These are phyloP conservation scores for Dryomyza anilis DNA, from an alignment of 2,888 invertebrate genomes.

Conservation along the genomic window DNA sequence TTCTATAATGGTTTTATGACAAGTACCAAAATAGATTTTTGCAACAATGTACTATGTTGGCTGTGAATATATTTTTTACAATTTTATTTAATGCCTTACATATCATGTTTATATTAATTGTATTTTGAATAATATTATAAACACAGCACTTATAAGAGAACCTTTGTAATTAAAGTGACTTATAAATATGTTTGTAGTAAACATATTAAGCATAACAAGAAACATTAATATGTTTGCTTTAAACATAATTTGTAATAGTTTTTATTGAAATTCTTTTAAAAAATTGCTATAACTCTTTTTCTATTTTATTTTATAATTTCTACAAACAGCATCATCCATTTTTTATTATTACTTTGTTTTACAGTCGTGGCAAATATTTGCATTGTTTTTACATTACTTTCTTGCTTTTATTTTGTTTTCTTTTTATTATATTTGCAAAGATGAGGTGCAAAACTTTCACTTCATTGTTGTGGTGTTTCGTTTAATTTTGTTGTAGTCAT, in stretches of 20 bases:
- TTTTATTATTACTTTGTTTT: not conserved
- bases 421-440: not conserved
- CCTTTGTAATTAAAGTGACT: no score
- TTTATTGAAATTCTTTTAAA: not conserved
- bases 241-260: not conserved
- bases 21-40: no score
- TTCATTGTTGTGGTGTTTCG: slow-evolving; percentile 38
- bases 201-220: no score
- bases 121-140: no score
- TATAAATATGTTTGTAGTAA: no score
- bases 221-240: not conserved
- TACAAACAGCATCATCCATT: not conserved
- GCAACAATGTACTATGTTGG: no score
- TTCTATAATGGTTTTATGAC: no score
- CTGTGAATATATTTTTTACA: no score
- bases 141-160: no score
- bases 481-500: not conserved
- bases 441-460: slow-evolving; percentile 55
- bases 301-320: not conserved
- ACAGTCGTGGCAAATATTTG: not conserved
- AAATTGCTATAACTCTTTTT: not conserved
- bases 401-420: not conserved
- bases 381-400: not conserved
- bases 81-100: no score
- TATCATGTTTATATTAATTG: no score